phyloP scores from a whole-genome alignment of 2,113 vertebrate genomes.

The Tachuris rubrigastra region DNA sequence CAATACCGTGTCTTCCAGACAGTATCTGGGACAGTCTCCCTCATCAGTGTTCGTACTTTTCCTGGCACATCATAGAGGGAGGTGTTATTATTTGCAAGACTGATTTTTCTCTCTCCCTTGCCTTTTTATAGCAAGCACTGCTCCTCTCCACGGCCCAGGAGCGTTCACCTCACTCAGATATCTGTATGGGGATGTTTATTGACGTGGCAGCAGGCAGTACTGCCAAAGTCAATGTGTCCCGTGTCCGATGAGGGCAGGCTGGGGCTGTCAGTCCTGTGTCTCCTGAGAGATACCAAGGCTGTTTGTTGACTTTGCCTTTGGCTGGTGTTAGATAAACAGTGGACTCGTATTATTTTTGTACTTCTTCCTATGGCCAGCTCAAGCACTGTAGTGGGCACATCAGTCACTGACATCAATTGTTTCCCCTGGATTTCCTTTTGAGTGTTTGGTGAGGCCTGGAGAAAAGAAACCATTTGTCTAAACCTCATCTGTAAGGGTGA shows the following conservation, averaged over 20 bases:
- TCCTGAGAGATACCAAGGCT: constrained; percentile 1
- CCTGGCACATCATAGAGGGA: background rate
- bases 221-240: constrained; percentile 15
- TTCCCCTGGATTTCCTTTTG: constrained; percentile 6
- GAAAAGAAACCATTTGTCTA: background rate
- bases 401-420: background rate
- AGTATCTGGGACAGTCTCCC: background rate
- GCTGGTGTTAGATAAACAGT: constrained; percentile 13
- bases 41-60: background rate
- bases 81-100: background rate
- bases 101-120: background rate
- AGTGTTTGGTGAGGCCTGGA: background rate
- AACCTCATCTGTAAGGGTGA: background rate
- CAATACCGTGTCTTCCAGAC: background rate
- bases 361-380: constrained; percentile 24
- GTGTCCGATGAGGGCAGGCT: background rate
- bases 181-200: constrained; percentile 18
- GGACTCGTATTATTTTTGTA: constrained; percentile 20
- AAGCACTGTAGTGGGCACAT: background rate
- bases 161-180: background rate
- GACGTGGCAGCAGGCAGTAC: background rate
- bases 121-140: background rate
- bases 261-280: background rate
- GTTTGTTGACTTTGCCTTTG: constrained; percentile 45
- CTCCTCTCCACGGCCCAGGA: rapidly evolving